Evolutionary conservation across 2,888 invertebrate genomes (phyloP), one percentile per base, ranked within the genome.

Genomic region (Petrolisthes cinctipes): DNA sequence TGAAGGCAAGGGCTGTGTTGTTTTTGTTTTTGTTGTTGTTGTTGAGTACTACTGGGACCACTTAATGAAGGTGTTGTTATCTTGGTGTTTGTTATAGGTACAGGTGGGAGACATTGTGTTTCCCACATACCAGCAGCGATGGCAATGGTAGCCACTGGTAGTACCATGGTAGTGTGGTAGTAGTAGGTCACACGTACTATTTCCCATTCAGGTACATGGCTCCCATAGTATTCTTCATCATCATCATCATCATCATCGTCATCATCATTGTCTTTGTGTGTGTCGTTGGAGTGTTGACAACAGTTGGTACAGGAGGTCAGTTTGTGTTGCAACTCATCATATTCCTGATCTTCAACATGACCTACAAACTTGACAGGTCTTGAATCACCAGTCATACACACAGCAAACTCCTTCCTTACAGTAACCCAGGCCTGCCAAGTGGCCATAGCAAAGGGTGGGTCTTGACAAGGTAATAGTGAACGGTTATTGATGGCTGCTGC

Each of bases 401-500:
- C 89, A 83, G 61, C 53, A 56, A 82, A 87, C 20, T 83, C 85
- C 9, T 81, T 17, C 37, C 51, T 23, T 4, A 90, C 80, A 37
- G 86, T 85, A n/a, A 90, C 51, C 84, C 89, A 90, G 53, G 90
- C 89, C 53, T 90, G 89, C 93, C 93, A 93, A 0, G 93, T 93
- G 54, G 93, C 92, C 92, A 93, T 92, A 37, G 93, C 93, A 11
- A 90, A 88, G 1, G 93, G 93, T n/a, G 92, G 92, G 89, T 93
- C 93, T 89, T 93, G 93, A 90, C 93, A 93, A 0, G 93, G 93
- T 86, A 93, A 92, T 61, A 93, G 90, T 4, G 93, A 92, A 4
- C 93, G 91, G 91, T 93, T 93, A 91, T 93, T 93, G 20, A 93
- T 92, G 91, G 92, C 92, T 83, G 93, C 92, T 9, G 93, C 93